Conservation (phyloP, 2,888 invertebrate genomes). For the Lamproptera curius region DNA sequence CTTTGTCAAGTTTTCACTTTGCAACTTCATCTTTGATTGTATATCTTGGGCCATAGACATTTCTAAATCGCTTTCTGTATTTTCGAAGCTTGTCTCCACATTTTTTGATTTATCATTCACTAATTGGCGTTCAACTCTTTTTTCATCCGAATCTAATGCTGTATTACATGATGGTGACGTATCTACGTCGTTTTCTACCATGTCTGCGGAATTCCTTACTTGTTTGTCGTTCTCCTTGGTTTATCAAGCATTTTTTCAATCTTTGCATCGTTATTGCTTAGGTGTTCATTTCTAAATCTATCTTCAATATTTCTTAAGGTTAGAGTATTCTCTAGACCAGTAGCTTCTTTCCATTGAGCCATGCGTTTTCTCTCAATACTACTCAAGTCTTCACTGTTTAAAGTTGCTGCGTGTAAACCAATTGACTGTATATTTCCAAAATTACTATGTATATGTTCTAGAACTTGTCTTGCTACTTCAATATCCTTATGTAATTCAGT, state of each 20-base stretch:
- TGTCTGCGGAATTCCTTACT: background rate
- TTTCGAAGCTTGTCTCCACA: conserved; percentile 7
- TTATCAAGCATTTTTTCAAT: conserved; percentile 9
- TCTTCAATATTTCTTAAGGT: conserved; percentile 58
- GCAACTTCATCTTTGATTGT: conserved; percentile 24
- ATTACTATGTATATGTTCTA: conserved; percentile 51
- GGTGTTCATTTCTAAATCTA: conserved; percentile 39
- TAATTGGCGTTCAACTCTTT: background rate
- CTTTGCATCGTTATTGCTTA: conserved; percentile 16
- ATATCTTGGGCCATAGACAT: conserved; percentile 27
- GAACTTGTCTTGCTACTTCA: conserved; percentile 50
- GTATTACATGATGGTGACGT: background rate
- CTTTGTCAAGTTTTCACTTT: conserved; percentile 26
- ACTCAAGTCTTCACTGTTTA: conserved; percentile 35
- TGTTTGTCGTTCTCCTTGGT: conserved; percentile 3
- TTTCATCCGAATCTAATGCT: conserved; percentile 6
- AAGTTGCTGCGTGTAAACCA: conserved; percentile 36
- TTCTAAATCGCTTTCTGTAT: conserved; percentile 23
- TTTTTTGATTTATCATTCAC: conserved; percentile 2
- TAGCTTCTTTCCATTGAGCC: conserved; percentile 58
- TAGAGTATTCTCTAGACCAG: conserved; percentile 49
- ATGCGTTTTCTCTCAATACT: conserved; percentile 46
- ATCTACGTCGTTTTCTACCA: background rate
- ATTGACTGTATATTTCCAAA: conserved; percentile 48
- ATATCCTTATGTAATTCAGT: conserved; percentile 52